These are phyloP conservation scores for Littorina saxatilis DNA, from an alignment of 1,140 invertebrate species.

Conservation along the genomic window DNA sequence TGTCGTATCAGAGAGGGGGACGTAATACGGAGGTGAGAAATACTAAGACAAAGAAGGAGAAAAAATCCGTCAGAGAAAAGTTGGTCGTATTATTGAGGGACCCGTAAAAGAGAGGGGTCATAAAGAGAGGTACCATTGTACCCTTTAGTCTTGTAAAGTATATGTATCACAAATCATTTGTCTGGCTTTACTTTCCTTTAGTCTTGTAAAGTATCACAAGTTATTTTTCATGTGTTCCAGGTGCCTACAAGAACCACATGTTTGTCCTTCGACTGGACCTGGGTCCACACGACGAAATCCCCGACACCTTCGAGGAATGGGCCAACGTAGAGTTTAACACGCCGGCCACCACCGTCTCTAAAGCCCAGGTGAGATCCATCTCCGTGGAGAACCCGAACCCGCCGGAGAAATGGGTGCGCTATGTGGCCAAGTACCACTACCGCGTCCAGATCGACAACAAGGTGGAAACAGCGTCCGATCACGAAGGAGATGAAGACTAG, in stretches of 20 bases:
- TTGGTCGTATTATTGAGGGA: too few relatives aligned
- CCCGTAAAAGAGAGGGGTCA: too few relatives aligned
- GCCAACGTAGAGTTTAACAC: slow-evolving; percentile 98
- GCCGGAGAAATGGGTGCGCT: slow-evolving; percentile 98
- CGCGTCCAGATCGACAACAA: slow-evolving; percentile 77
- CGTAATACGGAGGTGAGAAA: too few relatives aligned
- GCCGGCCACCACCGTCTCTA: slow-evolving; percentile 97
- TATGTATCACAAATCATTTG: too few relatives aligned
- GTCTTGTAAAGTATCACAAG: too few relatives aligned
- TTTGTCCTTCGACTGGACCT: slow-evolving; percentile 94
- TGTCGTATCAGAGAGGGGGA: too few relatives aligned
- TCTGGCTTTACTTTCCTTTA: too few relatives aligned
- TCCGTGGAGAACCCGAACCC: slow-evolving; percentile 94
- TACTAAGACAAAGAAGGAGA: too few relatives aligned
- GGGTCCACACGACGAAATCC: slow-evolving; percentile 97
- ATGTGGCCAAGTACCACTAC: slow-evolving; percentile 97
- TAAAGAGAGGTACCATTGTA: too few relatives aligned
- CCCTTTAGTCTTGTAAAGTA: too few relatives aligned
- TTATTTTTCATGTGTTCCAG: slow-evolving; percentile 79
- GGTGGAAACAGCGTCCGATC: slow-evolving; percentile 50
- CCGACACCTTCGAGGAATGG: slow-evolving; percentile 91
- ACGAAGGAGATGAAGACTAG: slow-evolving; percentile 41
- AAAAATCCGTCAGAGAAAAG: too few relatives aligned
- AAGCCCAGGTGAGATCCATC: slow-evolving; percentile 96
- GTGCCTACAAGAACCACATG: slow-evolving; percentile 96